Conservation (phyloP, 1,140 invertebrate genomes). For the Aphaenogaster floridana region DNA sequence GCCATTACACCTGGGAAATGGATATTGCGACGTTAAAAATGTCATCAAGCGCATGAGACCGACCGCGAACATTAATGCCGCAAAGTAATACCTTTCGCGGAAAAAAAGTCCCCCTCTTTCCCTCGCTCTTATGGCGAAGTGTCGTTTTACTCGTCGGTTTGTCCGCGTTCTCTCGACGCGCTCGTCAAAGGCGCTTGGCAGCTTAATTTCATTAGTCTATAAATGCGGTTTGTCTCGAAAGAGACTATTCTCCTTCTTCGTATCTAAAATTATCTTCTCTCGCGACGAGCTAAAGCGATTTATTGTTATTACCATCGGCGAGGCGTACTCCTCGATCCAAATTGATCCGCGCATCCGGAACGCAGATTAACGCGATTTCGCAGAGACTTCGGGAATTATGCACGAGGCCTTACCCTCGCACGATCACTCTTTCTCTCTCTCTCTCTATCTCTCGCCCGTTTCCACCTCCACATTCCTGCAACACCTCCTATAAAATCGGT, state of each 20-base stretch:
- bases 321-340: constrained; percentile 33
- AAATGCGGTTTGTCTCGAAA: constrained; percentile 12
- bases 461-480: constrained; percentile 27
- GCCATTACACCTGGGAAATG: constrained; percentile 45
- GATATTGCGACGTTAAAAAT: constrained; percentile 65
- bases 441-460: constrained; percentile 29
- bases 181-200: constrained; percentile 31
- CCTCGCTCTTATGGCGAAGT: not conserved
- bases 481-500: constrained; percentile 45
- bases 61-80: constrained; percentile 55
- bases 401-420: constrained; percentile 76
- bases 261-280: constrained; percentile 29
- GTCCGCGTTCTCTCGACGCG: not conserved
- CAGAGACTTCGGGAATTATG: constrained; percentile 79
- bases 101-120: constrained; percentile 23
- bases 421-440: constrained; percentile 17
- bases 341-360: constrained; percentile 54
- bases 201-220: constrained; percentile 32
- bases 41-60: constrained; percentile 39
- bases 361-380: constrained; percentile 75
- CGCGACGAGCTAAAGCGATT: constrained; percentile 31
- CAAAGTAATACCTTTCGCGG: constrained; percentile 54
- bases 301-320: constrained; percentile 34
- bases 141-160: not conserved
- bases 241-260: not conserved